Base-by-base conservation (phyloP, 1,140 invertebrate species). In the Ips typographus region DNA sequence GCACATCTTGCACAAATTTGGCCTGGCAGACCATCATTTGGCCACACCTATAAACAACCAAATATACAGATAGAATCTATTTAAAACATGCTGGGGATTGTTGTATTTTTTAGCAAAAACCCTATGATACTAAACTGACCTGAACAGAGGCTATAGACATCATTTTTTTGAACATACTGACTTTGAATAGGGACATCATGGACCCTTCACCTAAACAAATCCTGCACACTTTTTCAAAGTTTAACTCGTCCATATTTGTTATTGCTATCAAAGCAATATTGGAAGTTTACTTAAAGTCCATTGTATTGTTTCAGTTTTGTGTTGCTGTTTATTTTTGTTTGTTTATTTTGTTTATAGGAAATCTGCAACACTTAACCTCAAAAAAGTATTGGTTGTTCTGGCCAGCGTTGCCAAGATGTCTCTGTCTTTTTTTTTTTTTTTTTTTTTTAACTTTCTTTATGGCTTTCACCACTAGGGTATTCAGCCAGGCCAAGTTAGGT, bases 1-100 rank as follows among this genome's bases (percentile, higher is more conserved):
- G 76, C 75, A 72, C 81, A 82, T 70, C 79, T 81, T 59, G 80
- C 78, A 68, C 81, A 82, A 36, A 82, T 81, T 72, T 82, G 81
- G 36, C 74, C 71, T 37, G 81, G 81, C 37, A 82, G 64, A 39
- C 78, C 78, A 73, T 82, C 81, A 74, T 81, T 80, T 71, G 78
- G 80, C 80, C 81, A 82, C 41, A 82, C 81, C 81, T 82, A 55
- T 68, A 64, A 74, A 64, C 2, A 38, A 37, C 36, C 22, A 49
- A 49, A 49, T 1, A 49, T 2, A 22, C 7, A 49, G 44, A 8
- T 49, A 22, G 22, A 49, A 49, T 8, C 44, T 3, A 3, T 2
- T 49, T 49, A 0, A 49, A 49, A 49, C 3, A 22, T 49, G 22
- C 3, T 49, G 44, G 44, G 44, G 6, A 49, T 22, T 22, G 3